Conservation (phyloP, 2,113 vertebrate genomes). For the Antennarius striatus region DNA sequence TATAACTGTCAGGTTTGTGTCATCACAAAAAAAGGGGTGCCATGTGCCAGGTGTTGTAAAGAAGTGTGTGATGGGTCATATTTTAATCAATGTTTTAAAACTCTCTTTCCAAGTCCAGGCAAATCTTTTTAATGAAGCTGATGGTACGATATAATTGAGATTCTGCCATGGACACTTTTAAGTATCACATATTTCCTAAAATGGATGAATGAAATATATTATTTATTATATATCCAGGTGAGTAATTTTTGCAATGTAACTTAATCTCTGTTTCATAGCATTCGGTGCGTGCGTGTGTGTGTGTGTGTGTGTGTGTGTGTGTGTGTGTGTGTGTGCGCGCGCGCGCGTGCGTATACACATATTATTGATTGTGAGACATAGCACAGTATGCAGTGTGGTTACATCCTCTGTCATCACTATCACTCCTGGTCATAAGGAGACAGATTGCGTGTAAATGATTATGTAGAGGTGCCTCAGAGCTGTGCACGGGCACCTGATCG, state of each 20-base stretch:
- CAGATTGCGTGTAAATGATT: constrained; percentile 59
- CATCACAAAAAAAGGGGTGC: constrained; percentile 69
- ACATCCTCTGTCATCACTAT: constrained; percentile 59
- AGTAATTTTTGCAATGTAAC: too few relatives aligned
- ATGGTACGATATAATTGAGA: constrained; percentile 62
- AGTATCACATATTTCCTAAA: constrained; percentile 23
- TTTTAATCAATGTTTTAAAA: constrained; percentile 67
- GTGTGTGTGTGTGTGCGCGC: neutral
- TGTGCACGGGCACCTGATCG: constrained; percentile 62
- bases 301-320: neutral
- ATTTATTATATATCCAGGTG: constrained; percentile 10
- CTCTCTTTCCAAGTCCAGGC: constrained; percentile 47
- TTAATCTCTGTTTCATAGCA: neutral
- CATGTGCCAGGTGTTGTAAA: constrained; percentile 56
- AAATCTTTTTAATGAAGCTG: constrained; percentile 56
- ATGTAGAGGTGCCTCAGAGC: constrained; percentile 45
- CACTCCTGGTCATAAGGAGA: constrained; percentile 34
- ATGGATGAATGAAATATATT: constrained; percentile 46
- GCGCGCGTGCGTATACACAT: too few relatives aligned
- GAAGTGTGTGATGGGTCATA: constrained; percentile 60
- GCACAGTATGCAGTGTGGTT: neutral
- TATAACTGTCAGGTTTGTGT: constrained; percentile 60
- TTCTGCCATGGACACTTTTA: constrained; percentile 21
- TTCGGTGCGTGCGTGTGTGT: neutral
- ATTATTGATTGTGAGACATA: constrained; percentile 42